Evolutionary conservation across 2,888 invertebrate species (phyloP), one percentile per base, ranked within the genome.

Genomic region (Xylota sylvarum): DNA sequence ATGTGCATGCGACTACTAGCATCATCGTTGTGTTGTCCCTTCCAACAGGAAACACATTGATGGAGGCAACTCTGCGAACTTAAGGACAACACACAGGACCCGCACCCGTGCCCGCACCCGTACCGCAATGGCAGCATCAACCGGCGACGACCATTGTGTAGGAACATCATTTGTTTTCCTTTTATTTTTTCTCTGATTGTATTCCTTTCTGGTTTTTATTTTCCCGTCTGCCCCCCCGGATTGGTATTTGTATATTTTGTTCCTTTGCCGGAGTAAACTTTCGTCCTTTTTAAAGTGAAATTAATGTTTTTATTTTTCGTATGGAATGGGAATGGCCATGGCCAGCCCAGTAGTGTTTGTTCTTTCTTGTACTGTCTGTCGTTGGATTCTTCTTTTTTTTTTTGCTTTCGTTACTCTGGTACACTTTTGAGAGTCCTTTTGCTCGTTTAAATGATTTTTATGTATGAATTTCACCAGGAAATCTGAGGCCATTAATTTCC

Each of bases 201-300:
- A 19, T 67, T 73, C 64, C 55, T 27, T 52, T 56, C 37, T 35
- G 60, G 40, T 74, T 48, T 50, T 19, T 73, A 56, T 60, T 60
- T 81, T 5, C 6, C 3, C 9, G 4, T 5, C 23, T 40, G 9
- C 19, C 17, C 56, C 48, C 17, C 12, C 37, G 10, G 58, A n/a
- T n/a, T 50, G 12, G 48, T 40, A 70, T 80, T 74, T 48, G 83
- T 73, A 56, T 67, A 35, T 73, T 74, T 65, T 40, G 35, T 56
- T 76, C 27, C 65, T 64, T 35, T 14, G 58, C 40, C 32, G 76
- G 55, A 72, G 60, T 56, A 76, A 67, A 81, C 64, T 76, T 77
- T 80, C 55, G 85, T 85, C 85, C 83, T 77, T 85, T 84, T 85
- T 80, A 85, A 80, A 85, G 70, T 85, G 52, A 85, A 85, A 85